Evolutionary conservation across 2,113 vertebrate genomes (phyloP).

Genomic region (Azemiops feae): DNA sequence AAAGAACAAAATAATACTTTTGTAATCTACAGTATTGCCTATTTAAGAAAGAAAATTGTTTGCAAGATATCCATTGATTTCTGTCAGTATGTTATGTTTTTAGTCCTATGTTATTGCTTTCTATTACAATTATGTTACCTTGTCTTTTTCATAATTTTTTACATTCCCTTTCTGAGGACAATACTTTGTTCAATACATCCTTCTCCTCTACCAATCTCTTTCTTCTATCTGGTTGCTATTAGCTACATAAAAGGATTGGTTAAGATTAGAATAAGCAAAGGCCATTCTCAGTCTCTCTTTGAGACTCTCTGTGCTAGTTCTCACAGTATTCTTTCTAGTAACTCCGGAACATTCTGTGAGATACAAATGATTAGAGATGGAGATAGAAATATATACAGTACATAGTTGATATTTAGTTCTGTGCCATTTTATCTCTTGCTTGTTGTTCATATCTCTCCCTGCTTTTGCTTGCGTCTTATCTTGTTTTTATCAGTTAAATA

Average conservation of each 20-base stretch:
- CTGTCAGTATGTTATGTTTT: not conserved
- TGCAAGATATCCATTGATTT: not conserved
- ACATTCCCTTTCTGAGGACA: not conserved
- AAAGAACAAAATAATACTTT: not conserved
- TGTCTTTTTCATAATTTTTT: not conserved
- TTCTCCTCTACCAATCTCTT: not conserved
- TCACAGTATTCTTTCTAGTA: not conserved
- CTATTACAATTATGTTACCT: not conserved
- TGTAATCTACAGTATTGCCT: not conserved
- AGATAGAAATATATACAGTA: too few species aligned
- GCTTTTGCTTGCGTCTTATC: not conserved
- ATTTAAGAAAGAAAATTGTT: not conserved
- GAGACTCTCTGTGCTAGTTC: not conserved
- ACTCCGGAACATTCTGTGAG: not conserved
- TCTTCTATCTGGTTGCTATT: not conserved
- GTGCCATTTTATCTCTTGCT: not conserved
- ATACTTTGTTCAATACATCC: not conserved
- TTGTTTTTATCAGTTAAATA: not conserved
- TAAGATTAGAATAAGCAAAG: not conserved
- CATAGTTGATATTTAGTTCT: not conserved
- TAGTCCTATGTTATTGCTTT: not conserved
- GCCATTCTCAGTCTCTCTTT: not conserved
- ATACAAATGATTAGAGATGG: not conserved
- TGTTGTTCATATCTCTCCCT: not conserved
- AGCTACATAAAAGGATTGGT: not conserved